phyloP scores from a whole-genome alignment of 2,888 invertebrate genomes.

The Danaus chrysippus region DNA sequence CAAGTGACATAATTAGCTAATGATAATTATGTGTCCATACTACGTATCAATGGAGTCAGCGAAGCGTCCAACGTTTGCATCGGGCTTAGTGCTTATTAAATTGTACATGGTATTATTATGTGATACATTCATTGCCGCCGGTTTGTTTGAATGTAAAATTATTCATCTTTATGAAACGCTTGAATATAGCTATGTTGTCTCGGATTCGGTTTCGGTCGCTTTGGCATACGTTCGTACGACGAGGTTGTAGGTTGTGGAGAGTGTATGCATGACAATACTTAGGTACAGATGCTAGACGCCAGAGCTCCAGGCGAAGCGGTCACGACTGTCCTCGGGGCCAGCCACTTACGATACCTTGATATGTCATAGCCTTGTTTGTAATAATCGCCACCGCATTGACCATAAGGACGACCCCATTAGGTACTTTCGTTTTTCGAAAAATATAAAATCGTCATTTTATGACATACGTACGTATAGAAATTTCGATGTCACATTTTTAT shows the following conservation, averaged over 20 bases:
- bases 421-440: conserved; percentile 1
- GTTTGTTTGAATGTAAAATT: not conserved
- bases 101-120: not conserved
- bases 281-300: not conserved
- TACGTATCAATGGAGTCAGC: conserved; percentile 34
- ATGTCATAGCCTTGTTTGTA: not conserved
- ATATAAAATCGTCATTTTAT: not conserved
- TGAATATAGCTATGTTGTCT: too few relatives aligned
- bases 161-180: too few relatives aligned
- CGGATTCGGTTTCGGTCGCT: too few relatives aligned
- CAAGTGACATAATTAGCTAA: conserved; percentile 41
- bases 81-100: conserved; percentile 7
- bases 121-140: not conserved
- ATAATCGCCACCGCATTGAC: not conserved
- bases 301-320: not conserved
- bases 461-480: not conserved
- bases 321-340: conserved; percentile 1
- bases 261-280: not conserved
- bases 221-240: too few relatives aligned
- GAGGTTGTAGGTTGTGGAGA: not conserved
- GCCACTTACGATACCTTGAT: not conserved
- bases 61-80: conserved; percentile 22
- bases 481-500: not conserved
- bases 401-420: not conserved
- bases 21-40: conserved; percentile 32